phyloP scores from a whole-genome alignment of 2,113 vertebrate species.

The Helogale parvula region DNA sequence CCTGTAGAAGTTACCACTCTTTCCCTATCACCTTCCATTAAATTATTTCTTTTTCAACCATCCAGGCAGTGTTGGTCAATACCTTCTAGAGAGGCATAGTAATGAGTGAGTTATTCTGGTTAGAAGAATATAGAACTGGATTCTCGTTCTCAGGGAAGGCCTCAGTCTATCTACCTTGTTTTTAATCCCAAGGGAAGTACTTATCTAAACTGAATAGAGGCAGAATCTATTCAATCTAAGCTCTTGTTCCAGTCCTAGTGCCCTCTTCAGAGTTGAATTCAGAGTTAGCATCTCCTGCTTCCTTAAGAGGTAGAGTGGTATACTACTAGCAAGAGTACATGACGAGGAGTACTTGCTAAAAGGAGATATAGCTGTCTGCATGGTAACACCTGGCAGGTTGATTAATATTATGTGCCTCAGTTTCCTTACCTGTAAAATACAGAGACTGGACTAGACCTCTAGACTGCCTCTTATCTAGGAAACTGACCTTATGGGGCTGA shows the following conservation, averaged over 20 bases:
- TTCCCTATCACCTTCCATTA: neutral
- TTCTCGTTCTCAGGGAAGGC: constrained; percentile 7
- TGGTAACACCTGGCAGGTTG: neutral
- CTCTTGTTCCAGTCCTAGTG: constrained; percentile 16
- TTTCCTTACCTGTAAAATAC: constrained; percentile 43
- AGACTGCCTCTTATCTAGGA: neutral
- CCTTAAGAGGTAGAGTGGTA: neutral
- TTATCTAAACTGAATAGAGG: constrained; percentile 13
- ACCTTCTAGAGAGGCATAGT: neutral
- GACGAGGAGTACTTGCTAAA: neutral
- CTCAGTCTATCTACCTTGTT: constrained; percentile 25
- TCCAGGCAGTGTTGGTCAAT: neutral
- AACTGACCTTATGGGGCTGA: neutral
- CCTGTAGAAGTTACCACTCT: neutral
- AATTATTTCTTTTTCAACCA: constrained; percentile 8
- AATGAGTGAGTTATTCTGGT: constrained; percentile 1
- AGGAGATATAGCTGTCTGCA: neutral
- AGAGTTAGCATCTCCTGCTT: constrained; percentile 36
- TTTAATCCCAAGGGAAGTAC: neutral
- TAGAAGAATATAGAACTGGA: neutral
- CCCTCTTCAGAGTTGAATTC: constrained; percentile 2
- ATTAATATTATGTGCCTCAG: constrained; percentile 25
- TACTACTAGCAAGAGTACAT: neutral
- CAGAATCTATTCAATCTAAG: neutral
- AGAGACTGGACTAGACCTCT: neutral